These are phyloP conservation scores for Ptychoptera albimana DNA, from an alignment of 2,888 invertebrate genomes.

Conservation along the genomic window DNA sequence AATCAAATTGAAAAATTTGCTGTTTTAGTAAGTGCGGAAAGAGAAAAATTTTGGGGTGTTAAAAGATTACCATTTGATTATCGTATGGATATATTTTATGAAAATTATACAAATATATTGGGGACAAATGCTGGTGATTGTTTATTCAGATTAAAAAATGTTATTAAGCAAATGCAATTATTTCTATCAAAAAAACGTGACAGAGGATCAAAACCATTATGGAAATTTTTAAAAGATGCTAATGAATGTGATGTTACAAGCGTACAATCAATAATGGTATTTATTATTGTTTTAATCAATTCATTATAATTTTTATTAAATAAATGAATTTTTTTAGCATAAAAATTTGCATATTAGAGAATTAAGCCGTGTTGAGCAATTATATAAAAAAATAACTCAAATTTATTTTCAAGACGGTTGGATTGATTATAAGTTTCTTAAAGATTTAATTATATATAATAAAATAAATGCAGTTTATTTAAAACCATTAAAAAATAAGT, in stretches of 20 bases:
- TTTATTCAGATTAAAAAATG: not conserved
- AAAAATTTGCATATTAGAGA: constrained; percentile 19
- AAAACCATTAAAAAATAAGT: constrained; percentile 17
- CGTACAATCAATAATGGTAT: not conserved
- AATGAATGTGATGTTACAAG: not conserved
- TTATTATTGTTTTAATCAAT: not conserved
- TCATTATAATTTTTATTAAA: not conserved
- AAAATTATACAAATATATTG: not conserved
- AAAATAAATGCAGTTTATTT: constrained; percentile 13
- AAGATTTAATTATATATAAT: constrained; percentile 16
- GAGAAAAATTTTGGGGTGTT: not conserved
- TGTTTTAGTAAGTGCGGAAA: not conserved
- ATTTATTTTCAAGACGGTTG: constrained; percentile 21
- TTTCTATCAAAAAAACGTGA: not conserved
- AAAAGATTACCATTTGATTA: not conserved
- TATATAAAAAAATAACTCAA: constrained; percentile 20
- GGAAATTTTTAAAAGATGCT: not conserved
- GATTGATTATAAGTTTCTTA: constrained; percentile 21
- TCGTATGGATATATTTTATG: not conserved
- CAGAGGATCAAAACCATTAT: not conserved
- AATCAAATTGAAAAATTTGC: not conserved
- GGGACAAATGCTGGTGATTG: not conserved
- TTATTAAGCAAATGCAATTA: not conserved
- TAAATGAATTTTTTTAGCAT: constrained; percentile 13
- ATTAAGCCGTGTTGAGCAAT: constrained; percentile 17